phyloP scores from a whole-genome alignment of 2,888 invertebrate species.

The Temnothorax rugatulus region DNA sequence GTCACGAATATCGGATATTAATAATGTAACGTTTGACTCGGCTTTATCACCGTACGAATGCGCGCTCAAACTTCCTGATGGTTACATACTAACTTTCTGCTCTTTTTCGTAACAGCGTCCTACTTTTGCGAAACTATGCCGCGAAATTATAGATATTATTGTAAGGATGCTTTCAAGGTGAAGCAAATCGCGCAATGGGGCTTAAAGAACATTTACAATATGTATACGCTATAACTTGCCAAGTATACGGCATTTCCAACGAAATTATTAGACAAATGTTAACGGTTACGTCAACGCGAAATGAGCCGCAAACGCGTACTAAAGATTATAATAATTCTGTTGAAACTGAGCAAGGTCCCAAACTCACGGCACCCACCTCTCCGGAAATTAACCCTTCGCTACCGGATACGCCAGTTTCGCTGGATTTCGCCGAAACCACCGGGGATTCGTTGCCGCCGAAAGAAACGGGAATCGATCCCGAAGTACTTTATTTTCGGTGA shows the following conservation, averaged over 20 bases:
- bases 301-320: not conserved
- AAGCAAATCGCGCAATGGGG: not conserved
- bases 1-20: slow-evolving; percentile 70
- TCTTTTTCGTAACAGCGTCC: slow-evolving; percentile 26
- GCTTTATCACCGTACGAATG: slow-evolving; percentile 28
- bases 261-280: too few species aligned
- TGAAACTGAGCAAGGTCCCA: slow-evolving; percentile 77
- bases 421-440: slow-evolving; percentile 74
- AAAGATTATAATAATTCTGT: not conserved
- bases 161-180: slow-evolving; percentile 9
- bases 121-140: slow-evolving; percentile 6
- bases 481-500: slow-evolving; percentile 84
- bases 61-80: slow-evolving; percentile 19
- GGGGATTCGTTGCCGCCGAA: slow-evolving; percentile 62
- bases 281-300: too few species aligned
- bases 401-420: slow-evolving; percentile 78
- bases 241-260: not conserved
- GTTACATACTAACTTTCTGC: slow-evolving; percentile 11
- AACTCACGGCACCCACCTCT: slow-evolving; percentile 78
- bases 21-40: slow-evolving; percentile 60
- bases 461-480: slow-evolving; percentile 79
- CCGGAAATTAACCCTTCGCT: slow-evolving; percentile 77
- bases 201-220: not conserved
- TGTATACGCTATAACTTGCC: not conserved
- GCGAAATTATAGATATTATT: not conserved